Base-by-base conservation (phyloP, 2,888 invertebrate species). In the Ypsolopha sequella region DNA sequence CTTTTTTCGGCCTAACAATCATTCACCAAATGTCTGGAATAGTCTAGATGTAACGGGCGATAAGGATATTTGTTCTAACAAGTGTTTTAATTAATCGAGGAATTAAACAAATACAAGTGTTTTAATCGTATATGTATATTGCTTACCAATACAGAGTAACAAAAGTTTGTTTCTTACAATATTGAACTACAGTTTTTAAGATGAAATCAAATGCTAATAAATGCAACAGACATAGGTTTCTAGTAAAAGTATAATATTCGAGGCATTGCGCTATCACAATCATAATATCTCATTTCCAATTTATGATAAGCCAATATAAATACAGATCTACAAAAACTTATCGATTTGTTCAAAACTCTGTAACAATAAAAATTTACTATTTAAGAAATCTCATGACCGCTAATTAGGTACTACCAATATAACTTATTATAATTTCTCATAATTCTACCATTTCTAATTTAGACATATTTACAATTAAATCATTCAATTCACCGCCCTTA, bases 111-210 rank as follows among this genome's bases (percentile, higher is more conserved):
- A 59, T 56, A 68, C 54, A 57, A 50, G 58, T 53, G 48, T 47
- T 78, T 82, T 76, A 80, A 79, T 82, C 69, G 75, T 76, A 76
- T 24, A 24, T 24, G 82, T 85, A 86, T 86, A 86, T 86, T 85
- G 85, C 85, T 85, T 86, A 86, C 79, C 80, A 80, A 72, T 84
- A 85, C 75, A 79, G 76, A 80, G 74, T 80, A 85, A 85, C 84
- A 85, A 79, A 51, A 80, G 63, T 68, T 73, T 70, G 73, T 80
- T 72, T 73, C 76, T 71, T 75, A 77, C 69, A 76, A 73, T 76
- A 73, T 67, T 75, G 73, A 73, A 73, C 68, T 68, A 71, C 68
- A 75, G 69, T 68, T 76, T 75, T 76, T 51, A 78, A 63, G 71
- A 73, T 71, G 70, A 65, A 70, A 68, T 73, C 68, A 70, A 85